Conservation (phyloP, 2,888 invertebrate genomes). For the Synanthedon vespiformis region DNA sequence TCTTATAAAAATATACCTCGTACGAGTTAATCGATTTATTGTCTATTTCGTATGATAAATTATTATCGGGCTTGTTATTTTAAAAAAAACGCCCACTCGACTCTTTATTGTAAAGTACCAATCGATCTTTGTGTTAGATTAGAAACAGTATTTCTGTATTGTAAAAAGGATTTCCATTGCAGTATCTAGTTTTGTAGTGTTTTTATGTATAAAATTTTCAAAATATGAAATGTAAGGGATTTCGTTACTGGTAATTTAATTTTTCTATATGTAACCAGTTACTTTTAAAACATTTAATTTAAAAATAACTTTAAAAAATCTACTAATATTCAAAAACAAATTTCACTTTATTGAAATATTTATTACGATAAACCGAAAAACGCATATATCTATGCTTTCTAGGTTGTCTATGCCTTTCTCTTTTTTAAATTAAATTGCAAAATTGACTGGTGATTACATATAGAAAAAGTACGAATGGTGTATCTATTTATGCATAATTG, state of each 20-base stretch:
- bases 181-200: constrained; percentile 58
- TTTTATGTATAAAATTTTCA: constrained; percentile 37
- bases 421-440: too few species aligned
- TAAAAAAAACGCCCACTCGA: constrained; percentile 19
- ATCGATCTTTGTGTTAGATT: constrained; percentile 45
- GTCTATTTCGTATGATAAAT: constrained; percentile 43
- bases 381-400: too few species aligned
- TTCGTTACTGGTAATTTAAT: constrained; percentile 13
- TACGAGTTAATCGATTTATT: constrained; percentile 26
- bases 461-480: too few species aligned
- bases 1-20: neutral
- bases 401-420: too few species aligned
- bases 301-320: too few species aligned
- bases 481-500: neutral
- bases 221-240: constrained; percentile 23
- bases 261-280: constrained; percentile 8
- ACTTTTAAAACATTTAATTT: neutral
- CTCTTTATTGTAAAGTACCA: constrained; percentile 41
- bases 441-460: too few species aligned
- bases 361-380: too few species aligned
- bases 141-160: constrained; percentile 61
- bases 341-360: too few species aligned
- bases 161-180: constrained; percentile 44
- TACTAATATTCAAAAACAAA: too few species aligned
- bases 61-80: constrained; percentile 31